Percentiles rank a stretch among this genome's conserved stretches.
phyloP scores from a whole-genome alignment of 1,140 invertebrate species.

The Spodoptera frugiperda region DNA sequence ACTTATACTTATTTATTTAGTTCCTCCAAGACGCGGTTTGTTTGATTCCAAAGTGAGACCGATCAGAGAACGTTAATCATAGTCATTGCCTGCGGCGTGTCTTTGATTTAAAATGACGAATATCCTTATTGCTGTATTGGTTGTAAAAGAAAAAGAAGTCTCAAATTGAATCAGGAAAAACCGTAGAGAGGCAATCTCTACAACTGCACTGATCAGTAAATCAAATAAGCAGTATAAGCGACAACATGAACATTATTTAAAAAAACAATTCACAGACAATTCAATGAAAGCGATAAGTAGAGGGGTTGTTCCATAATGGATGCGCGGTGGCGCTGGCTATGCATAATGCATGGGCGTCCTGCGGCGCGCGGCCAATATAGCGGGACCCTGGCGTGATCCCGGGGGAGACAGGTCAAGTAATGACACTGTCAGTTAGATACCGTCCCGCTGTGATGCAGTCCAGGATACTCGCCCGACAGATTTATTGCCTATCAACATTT shows the following conservation, averaged over 20 bases:
- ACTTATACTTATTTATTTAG: too few species aligned
- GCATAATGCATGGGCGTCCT: constrained; percentile 63
- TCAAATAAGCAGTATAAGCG: neutral
- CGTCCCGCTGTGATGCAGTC: too few species aligned
- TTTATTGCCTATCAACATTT: neutral
- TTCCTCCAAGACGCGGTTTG: too few species aligned
- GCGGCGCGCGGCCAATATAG: constrained; percentile 32
- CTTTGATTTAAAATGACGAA: too few species aligned
- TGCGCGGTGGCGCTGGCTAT: constrained; percentile 48
- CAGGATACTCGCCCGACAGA: neutral
- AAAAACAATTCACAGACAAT: constrained; percentile 38
- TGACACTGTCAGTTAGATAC: neutral
- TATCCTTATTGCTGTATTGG: too few species aligned
- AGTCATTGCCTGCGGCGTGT: too few species aligned
- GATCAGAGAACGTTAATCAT: too few species aligned
- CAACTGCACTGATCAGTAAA: neutral
- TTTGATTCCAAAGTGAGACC: too few species aligned
- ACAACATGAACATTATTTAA: constrained; percentile 18
- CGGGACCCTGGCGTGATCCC: constrained; percentile 26
- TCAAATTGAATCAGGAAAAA: too few species aligned
- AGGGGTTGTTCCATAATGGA: constrained; percentile 41
- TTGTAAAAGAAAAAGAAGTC: too few species aligned
- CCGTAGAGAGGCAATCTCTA: too few species aligned
- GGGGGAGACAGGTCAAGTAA: constrained; percentile 37
- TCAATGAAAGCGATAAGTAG: constrained; percentile 38